Evolutionary conservation across 2,888 invertebrate species (phyloP), one percentile per base, ranked within the genome.

Genomic region (Drosophila prolongata): DNA sequence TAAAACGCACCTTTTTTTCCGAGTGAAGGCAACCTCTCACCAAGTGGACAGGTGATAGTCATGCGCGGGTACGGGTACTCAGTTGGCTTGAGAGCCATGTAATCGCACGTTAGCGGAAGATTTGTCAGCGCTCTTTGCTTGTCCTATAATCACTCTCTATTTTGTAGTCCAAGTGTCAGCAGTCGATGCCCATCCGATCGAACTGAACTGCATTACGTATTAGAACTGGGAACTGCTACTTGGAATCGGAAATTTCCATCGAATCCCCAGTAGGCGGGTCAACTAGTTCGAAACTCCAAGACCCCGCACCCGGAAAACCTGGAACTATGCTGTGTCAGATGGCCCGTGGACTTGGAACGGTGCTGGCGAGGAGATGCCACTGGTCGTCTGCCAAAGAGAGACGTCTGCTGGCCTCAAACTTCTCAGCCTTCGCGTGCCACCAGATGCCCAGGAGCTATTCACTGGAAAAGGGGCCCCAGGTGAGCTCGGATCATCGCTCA

Each of bases 401-500:
- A 13, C 55, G 54, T 40, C 42, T 42, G 6, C 11, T 55, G 9
- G 14, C n/a, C 16, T 24, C 10, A 2, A 34, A 2, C 8, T n/a
- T 14, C 58, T 38, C 37, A 0, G 10, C 19, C 0, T 6, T 38
- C 6, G 14, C 27, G 8, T 9, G 49, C 16, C 37, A 19, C n/a
- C 37, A 35, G 10, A 35, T 24, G 8, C 14, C 19, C 46, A 34
- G 61, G 34, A 14, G 9, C 3, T 59, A 52, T 46, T 13, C 52
- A 4, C 11, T 27, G 2, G 19, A 13, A 14, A 34, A 52, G 37
- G 46, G 47, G 1, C 34, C 46, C 3, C 69, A 61, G 11, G 16
- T 64, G 13, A 16, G 37, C 16, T 68, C 79, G 5, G 65, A 84
- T 52, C 81, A 83, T 44, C 40, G 52, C 11, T 87, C 82, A 1